Evolutionary conservation across 2,888 invertebrate species (phyloP).

Genomic region (Drosophila histrio): DNA sequence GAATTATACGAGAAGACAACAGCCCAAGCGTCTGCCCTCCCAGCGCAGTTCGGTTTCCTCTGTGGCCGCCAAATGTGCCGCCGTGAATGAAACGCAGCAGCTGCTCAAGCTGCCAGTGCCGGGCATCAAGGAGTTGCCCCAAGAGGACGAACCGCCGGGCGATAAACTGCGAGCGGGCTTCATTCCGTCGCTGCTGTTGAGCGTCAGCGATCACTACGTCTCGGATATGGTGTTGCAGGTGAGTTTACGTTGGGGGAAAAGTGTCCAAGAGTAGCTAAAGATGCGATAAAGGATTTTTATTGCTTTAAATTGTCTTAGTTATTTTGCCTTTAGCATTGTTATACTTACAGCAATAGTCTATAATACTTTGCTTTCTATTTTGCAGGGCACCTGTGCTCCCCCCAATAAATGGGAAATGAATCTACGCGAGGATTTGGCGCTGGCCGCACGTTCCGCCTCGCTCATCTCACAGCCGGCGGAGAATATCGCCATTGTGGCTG

Average conservation of each 20-base stretch:
- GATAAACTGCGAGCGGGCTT: slow-evolving; percentile 85
- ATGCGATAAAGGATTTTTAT: too few species aligned
- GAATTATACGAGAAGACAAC: slow-evolving; percentile 53
- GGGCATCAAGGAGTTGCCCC: slow-evolving; percentile 78
- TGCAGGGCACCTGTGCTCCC: slow-evolving; percentile 86
- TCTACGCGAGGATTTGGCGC: slow-evolving; percentile 85
- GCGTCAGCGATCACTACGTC: slow-evolving; percentile 88
- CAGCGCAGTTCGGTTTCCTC: slow-evolving; percentile 77
- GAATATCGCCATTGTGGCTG: slow-evolving; percentile 92
- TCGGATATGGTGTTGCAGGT: slow-evolving; percentile 92
- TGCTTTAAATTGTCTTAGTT: too few species aligned
- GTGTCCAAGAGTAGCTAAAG: neutral
- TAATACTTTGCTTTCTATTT: neutral
- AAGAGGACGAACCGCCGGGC: slow-evolving; percentile 76
- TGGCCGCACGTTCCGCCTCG: slow-evolving; percentile 85
- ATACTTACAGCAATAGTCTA: too few species aligned
- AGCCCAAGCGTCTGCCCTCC: slow-evolving; percentile 69
- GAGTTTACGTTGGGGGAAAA: slow-evolving; percentile 33
- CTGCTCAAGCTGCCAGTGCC: slow-evolving; percentile 84
- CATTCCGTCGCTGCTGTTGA: slow-evolving; percentile 87
- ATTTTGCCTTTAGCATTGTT: too few species aligned
- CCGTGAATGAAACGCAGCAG: slow-evolving; percentile 71
- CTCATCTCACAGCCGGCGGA: slow-evolving; percentile 90
- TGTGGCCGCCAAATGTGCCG: slow-evolving; percentile 79
- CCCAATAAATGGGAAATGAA: slow-evolving; percentile 86